Evolutionary conservation across 2,888 invertebrate genomes (phyloP).

Genomic region (Rhingia campestris): DNA sequence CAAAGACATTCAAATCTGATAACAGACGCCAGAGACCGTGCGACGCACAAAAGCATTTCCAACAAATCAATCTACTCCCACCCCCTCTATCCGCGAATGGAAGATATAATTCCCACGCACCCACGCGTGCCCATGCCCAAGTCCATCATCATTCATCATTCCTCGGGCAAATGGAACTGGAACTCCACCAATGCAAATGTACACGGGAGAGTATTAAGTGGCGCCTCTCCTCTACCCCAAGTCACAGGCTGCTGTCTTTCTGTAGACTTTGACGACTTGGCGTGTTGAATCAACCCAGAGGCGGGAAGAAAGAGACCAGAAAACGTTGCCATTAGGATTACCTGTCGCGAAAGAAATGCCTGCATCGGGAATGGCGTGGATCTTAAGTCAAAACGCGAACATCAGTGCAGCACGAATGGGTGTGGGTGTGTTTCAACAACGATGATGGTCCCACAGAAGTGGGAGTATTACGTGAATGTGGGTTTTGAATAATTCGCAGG

Average conservation of each 20-base stretch:
- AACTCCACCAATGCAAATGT: constrained; percentile 36
- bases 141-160: constrained; percentile 59
- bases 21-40: background rate
- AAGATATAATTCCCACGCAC: constrained; percentile 61
- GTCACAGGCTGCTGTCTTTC: constrained; percentile 9
- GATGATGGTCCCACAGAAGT: background rate
- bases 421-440: background rate
- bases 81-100: constrained; percentile 12
- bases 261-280: constrained; percentile 45
- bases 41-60: constrained; percentile 36
- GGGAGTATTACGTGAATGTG: constrained; percentile 26
- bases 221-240: constrained; percentile 46
- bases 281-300: background rate
- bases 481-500: constrained; percentile 11
- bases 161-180: background rate
- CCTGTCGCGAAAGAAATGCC: constrained; percentile 39
- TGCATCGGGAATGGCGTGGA: constrained; percentile 39
- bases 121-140: constrained; percentile 20
- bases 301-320: constrained; percentile 20
- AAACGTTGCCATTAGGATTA: constrained; percentile 65
- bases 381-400: constrained; percentile 35
- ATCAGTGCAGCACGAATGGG: constrained; percentile 45
- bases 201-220: constrained; percentile 63
- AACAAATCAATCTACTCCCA: constrained; percentile 64
- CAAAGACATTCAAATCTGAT: constrained; percentile 54